Conservation (phyloP, 2,797 vertebrate genomes). For the Anas flavirostris region DNA sequence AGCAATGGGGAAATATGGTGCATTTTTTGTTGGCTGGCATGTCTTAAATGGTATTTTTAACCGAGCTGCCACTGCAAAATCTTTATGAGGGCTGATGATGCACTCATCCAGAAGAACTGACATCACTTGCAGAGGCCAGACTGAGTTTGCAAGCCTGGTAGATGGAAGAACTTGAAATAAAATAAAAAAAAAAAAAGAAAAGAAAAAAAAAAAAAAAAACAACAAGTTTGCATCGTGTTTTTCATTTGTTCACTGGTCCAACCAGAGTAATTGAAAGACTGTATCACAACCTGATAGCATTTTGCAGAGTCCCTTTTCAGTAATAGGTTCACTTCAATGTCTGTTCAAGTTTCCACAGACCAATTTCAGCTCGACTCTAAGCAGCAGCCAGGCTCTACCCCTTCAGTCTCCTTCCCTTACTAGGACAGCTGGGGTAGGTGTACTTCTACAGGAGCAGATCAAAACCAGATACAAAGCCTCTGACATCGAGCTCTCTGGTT, state of each 20-base stretch:
- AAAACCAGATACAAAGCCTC: not conserved
- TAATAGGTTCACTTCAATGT: not conserved
- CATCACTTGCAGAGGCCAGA: not conserved
- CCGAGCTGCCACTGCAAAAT: constrained; percentile 9
- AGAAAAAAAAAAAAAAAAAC: too few species aligned
- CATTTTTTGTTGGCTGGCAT: not conserved
- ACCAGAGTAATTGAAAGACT: not conserved
- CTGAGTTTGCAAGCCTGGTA: not conserved
- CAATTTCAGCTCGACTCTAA: not conserved
- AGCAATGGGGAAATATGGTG: not conserved
- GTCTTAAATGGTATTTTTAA: constrained; percentile 28
- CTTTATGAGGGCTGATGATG: not conserved
- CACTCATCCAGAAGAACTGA: not conserved
- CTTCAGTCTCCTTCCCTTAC: not conserved
- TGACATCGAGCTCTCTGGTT: not conserved
- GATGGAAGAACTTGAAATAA: not conserved
- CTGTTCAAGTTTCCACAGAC: not conserved
- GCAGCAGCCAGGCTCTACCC: not conserved
- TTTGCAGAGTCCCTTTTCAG: not conserved
- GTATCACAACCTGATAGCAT: not conserved
- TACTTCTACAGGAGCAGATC: not conserved
- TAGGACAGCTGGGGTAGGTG: not conserved
- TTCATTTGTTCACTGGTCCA: not conserved
- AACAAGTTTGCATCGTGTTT: not conserved
- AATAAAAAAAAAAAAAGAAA: not conserved